Percentiles rank a stretch among this genome's conserved stretches.
Conservation (phyloP, 2,797 vertebrate genomes). For the Pseudomugil gertrudae region DNA sequence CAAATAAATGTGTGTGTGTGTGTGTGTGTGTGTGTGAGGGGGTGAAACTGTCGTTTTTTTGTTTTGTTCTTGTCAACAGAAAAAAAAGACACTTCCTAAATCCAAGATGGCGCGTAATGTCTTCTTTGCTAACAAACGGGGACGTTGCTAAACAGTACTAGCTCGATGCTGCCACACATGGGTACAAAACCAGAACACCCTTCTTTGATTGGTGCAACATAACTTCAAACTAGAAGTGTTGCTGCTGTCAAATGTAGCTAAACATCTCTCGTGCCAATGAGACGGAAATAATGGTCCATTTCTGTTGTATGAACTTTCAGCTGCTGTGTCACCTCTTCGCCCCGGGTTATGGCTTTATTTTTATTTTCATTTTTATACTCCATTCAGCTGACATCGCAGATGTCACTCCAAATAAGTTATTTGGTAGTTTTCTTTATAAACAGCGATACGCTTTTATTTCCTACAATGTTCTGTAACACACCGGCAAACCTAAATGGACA, state of each 20-base stretch:
- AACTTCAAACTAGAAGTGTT: slow-evolving; percentile 27
- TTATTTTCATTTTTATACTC: not conserved
- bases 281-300: slow-evolving; percentile 30
- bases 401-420: not conserved
- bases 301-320: slow-evolving; percentile 25
- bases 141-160: not conserved
- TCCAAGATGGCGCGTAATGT: slow-evolving; percentile 19
- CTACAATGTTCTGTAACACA: not conserved
- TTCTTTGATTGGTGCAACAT: slow-evolving; percentile 12
- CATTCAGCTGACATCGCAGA: not conserved
- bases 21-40: too few relatives aligned
- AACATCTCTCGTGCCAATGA: not conserved
- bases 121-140: slow-evolving; percentile 6
- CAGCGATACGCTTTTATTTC: not conserved
- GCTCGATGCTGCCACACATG: not conserved
- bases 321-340: not conserved
- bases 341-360: not conserved
- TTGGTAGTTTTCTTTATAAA: not conserved
- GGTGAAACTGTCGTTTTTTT: too few relatives aligned
- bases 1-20: too few relatives aligned
- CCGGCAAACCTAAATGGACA: not conserved
- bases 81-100: not conserved
- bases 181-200: slow-evolving; percentile 2
- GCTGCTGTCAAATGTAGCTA: not conserved
- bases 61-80: not conserved